These are phyloP conservation scores for Helogale parvula DNA, from an alignment of 2,113 vertebrate species.

Conservation along the genomic window DNA sequence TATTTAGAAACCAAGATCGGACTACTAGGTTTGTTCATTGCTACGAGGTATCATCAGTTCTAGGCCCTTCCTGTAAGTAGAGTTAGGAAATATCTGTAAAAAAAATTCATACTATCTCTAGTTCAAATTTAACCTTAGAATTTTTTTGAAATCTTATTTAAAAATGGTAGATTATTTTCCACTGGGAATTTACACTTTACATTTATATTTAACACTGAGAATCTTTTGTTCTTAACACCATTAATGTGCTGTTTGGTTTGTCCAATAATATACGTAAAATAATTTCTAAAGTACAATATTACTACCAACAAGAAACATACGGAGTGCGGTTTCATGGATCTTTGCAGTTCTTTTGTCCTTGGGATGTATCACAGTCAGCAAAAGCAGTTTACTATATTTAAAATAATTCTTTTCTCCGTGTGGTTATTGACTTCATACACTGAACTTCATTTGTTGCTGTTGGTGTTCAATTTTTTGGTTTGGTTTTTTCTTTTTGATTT, in stretches of 20 bases:
- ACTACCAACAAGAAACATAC: background rate
- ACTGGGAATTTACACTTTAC: background rate
- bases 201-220: background rate
- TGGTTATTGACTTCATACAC: conserved; percentile 12
- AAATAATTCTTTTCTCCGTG: conserved; percentile 50
- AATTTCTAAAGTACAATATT: conserved; percentile 7
- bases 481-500: conserved; percentile 13
- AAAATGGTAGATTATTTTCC: background rate
- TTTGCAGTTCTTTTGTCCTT: conserved; percentile 26
- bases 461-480: background rate
- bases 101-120: background rate
- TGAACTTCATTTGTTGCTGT: conserved; percentile 45
- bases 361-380: conserved; percentile 4
- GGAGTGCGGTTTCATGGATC: background rate
- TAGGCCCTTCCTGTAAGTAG: background rate
- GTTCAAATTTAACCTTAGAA: background rate
- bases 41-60: background rate
- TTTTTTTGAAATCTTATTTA: background rate
- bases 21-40: background rate
- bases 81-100: background rate
- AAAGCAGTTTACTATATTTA: conserved; percentile 22
- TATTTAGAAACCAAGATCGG: background rate
- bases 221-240: conserved; percentile 4
- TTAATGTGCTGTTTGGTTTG: background rate
- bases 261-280: background rate